A percentile compares a stretch with the other conserved stretches of the same genome.
phyloP scores from a whole-genome alignment of 2,113 vertebrate species.

The Oryzias woworae region DNA sequence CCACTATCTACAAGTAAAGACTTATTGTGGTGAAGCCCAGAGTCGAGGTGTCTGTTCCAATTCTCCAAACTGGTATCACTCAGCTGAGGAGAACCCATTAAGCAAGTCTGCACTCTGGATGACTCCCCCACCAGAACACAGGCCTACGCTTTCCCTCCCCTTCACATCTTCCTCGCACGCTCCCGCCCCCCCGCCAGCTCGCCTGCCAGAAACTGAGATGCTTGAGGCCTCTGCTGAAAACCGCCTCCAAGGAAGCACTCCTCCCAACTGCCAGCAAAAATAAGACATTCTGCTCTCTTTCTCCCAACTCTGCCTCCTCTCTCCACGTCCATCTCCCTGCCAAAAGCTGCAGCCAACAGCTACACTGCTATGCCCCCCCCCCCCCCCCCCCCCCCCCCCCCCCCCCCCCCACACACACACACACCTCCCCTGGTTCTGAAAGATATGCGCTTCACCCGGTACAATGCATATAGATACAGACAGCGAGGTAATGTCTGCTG shows the following conservation, averaged over 20 bases:
- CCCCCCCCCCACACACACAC: too few species aligned
- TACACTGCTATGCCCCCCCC: constrained; percentile 52
- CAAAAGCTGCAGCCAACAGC: constrained; percentile 71
- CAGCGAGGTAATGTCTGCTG: constrained; percentile 25
- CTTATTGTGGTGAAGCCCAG: constrained; percentile 47
- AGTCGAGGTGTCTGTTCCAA: constrained; percentile 73
- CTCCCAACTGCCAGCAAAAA: constrained; percentile 77
- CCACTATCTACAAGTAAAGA: constrained; percentile 12
- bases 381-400: constrained; percentile 9
- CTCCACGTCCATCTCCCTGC: constrained; percentile 45
- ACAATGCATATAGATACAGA: constrained; percentile 30
- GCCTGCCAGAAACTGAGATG: constrained; percentile 74
- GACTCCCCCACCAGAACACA: constrained; percentile 70
- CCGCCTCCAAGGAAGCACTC: constrained; percentile 74
- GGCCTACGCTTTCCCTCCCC: constrained; percentile 30
- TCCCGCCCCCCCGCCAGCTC: constrained; percentile 41
- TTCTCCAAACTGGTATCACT: constrained; percentile 67
- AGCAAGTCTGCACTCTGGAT: constrained; percentile 82
- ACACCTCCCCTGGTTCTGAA: constrained; percentile 40
- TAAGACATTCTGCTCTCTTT: constrained; percentile 66
- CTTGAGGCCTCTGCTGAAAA: constrained; percentile 71
- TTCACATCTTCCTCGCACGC: constrained; percentile 51
- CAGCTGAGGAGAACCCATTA: constrained; percentile 72
- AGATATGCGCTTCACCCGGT: constrained; percentile 43
- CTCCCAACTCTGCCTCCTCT: constrained; percentile 20